Conservation (phyloP, 1,140 invertebrate genomes). For the Plutomurus gul region DNA sequence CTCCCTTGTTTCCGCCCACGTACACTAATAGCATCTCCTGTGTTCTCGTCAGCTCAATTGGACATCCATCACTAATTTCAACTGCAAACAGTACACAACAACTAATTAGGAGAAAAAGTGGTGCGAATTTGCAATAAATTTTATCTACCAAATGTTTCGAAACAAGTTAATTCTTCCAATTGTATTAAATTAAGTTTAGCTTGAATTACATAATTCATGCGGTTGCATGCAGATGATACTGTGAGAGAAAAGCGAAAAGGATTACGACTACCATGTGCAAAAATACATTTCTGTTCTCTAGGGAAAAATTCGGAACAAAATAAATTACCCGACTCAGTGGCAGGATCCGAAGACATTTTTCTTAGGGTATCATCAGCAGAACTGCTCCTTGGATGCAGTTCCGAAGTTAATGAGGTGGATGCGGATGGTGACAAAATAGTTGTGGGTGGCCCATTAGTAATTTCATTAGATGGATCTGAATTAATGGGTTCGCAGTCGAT, state of each 20-base stretch:
- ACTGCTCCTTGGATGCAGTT: not conserved
- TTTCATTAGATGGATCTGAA: slow-evolving; percentile 24
- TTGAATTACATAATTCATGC: not conserved
- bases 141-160: too few species aligned
- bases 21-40: too few species aligned
- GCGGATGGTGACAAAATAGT: slow-evolving; percentile 28
- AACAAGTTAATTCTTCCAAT: too few species aligned
- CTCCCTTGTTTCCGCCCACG: too few species aligned
- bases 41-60: too few species aligned
- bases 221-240: not conserved
- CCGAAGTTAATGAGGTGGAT: slow-evolving; percentile 15
- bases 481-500: not conserved
- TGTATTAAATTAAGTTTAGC: too few species aligned
- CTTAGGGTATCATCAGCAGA: not conserved
- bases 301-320: not conserved
- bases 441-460: slow-evolving; percentile 28
- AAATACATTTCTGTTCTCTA: too few species aligned
- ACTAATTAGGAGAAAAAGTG: too few species aligned
- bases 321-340: not conserved
- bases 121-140: too few species aligned
- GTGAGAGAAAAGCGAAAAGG: not conserved
- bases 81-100: too few species aligned
- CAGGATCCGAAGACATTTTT: not conserved
- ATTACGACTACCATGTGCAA: too few species aligned
- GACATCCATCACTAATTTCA: too few species aligned